Base-by-base conservation (phyloP, 2,888 invertebrate species). In the Synanthedon myopaeformis region DNA sequence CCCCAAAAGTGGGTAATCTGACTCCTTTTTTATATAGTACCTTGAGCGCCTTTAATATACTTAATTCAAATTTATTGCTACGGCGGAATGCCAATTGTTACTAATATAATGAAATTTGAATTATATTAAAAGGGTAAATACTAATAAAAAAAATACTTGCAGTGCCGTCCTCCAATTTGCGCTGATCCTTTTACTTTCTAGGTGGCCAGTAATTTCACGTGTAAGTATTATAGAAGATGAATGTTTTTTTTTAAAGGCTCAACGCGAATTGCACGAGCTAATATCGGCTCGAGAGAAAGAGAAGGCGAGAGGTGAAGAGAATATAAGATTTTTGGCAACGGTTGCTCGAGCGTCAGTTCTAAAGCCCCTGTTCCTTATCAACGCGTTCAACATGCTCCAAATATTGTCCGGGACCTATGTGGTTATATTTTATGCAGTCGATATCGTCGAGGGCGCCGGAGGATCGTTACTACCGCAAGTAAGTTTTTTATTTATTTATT, bases 341-440 rank as follows among this genome's bases (percentile, higher is more conserved):
- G 89, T 90, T 54, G 80, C 76, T 12, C 80, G 90, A 53, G 87
- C 91, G 0, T 89, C 91, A 17, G 91, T 93, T 0, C 71, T 92
- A 5, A 94, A 94, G 66, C 94, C 94, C 0, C 83, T 94, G 54
- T 74, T 92, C 10, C 91, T 94, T 51, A 92, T 94, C 64, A 92
- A 92, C 65, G 82, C 91, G 0, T 94, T 94, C 79, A 92, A 92
- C 70, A 75, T 92, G 61, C 85, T 94, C 58, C 93, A 94, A 73
- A 91, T 93, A 60, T 78, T 92, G 48, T 92, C 93, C 4, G 94
- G 94, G 52, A 93, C 93, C 14, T 94, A 92, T 67, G 88, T 94
- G 12, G 90, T 94, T 54, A 92, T 94, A 54, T 94, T 94, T 78
- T 94, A 94, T 69, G 94, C 93, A 0, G 92, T 93, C 0, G 92